phyloP scores from a whole-genome alignment of 2,888 invertebrate species.

The Hydraecia micacea region DNA sequence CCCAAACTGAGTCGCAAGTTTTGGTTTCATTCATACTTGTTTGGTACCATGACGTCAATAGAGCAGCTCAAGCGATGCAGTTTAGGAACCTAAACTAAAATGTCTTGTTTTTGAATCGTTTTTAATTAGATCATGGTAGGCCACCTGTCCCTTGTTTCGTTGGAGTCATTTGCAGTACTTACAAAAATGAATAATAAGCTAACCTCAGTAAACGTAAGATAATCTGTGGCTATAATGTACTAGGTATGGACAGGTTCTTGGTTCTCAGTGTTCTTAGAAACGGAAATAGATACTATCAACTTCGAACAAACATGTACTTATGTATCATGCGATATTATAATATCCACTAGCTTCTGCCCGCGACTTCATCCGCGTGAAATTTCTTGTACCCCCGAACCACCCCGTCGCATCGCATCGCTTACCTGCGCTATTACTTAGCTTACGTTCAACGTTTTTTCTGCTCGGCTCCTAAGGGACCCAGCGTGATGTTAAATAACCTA shows the following conservation, averaged over 20 bases:
- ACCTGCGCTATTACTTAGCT: neutral
- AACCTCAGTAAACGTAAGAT: conserved; percentile 17
- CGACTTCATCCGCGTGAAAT: no score
- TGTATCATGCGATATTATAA: conserved; percentile 3
- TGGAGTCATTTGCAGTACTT: neutral
- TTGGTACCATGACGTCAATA: no score
- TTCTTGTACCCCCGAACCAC: neutral
- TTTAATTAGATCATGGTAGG: no score
- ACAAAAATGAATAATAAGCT: conserved; percentile 8
- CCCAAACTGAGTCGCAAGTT: no score
- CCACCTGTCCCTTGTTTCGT: neutral
- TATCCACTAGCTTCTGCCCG: neutral
- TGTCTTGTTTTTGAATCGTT: no score
- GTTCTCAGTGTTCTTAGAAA: conserved; percentile 34
- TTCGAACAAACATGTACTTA: neutral
- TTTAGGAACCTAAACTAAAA: no score
- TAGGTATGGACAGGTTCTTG: conserved; percentile 10
- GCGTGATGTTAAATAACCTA: neutral
- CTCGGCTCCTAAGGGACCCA: neutral
- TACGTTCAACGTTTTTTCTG: no score
- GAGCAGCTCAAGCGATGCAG: no score
- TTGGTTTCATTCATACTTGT: no score
- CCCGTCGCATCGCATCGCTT: neutral
- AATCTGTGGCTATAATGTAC: conserved; percentile 11
- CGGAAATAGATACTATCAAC: no score